Percentiles rank a stretch among this genome's conserved stretches.
Conservation (phyloP, 2,113 vertebrate species). For the Phocoena sinus region DNA sequence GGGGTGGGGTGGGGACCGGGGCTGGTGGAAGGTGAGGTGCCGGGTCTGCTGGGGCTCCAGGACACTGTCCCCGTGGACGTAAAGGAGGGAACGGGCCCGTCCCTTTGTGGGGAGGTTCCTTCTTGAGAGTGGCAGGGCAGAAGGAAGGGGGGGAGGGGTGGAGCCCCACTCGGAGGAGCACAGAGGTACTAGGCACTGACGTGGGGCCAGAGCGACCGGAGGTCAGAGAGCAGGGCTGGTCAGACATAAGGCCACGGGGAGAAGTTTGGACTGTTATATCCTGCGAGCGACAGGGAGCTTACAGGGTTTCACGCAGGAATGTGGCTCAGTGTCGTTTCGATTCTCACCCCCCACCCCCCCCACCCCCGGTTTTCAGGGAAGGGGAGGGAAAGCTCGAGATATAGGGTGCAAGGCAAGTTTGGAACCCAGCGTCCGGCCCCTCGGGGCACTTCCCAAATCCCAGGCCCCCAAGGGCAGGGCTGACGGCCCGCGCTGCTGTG, state of each 20-base stretch:
- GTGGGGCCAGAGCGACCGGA: not conserved
- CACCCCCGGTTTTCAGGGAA: not conserved
- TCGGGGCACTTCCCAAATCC: not conserved
- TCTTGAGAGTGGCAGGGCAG: not conserved
- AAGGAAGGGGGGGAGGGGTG: not conserved
- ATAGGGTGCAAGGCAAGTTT: no score
- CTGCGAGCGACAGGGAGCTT: not conserved
- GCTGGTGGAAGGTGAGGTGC: not conserved
- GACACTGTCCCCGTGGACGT: not conserved
- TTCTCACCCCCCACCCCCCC: not conserved
- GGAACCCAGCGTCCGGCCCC: no score
- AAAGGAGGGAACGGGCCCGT: not conserved
- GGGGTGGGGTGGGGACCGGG: no score
- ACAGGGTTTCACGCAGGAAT: not conserved
- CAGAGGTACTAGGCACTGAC: not conserved
- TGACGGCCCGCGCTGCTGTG: not conserved
- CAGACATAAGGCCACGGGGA: fast-evolving
- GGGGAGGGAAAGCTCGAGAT: not conserved
- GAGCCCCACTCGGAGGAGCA: not conserved
- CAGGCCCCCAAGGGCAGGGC: fast-evolving
- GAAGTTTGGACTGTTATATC: not conserved
- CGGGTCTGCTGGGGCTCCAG: not conserved
- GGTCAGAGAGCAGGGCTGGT: not conserved
- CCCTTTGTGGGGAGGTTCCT: not conserved
- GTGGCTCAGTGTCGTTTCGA: not conserved